phyloP scores from a whole-genome alignment of 1,140 invertebrate genomes.

The Drosophila busckii region DNA sequence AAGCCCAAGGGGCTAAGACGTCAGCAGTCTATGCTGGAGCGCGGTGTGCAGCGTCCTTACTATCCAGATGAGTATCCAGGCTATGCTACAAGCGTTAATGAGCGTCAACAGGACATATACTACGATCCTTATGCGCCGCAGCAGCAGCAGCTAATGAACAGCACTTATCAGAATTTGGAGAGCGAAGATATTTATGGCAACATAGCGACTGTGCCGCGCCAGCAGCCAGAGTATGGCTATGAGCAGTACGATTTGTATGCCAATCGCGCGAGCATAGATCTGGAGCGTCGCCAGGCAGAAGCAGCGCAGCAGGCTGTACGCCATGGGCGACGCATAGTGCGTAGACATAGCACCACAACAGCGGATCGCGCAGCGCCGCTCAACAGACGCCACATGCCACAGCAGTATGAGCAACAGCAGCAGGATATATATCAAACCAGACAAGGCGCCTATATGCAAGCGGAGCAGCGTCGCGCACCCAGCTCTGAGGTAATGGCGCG shows the following conservation, averaged over 20 bases:
- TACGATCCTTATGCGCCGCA: constrained; percentile 47
- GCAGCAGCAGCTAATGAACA: constrained; percentile 67
- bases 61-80: constrained; percentile 75
- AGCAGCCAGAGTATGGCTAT: constrained; percentile 45
- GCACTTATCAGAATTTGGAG: constrained; percentile 76
- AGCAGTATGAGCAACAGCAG: constrained; percentile 20
- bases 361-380: constrained; percentile 47
- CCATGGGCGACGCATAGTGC: constrained; percentile 56
- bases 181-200: constrained; percentile 75
- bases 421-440: constrained; percentile 74
- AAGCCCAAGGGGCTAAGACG: constrained; percentile 64
- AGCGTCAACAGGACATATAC: constrained; percentile 51
- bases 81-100: constrained; percentile 61
- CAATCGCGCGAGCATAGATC: constrained; percentile 76
- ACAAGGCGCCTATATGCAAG: constrained; percentile 69
- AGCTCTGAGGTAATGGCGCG: constrained; percentile 74
- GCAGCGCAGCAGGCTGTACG: constrained; percentile 31
- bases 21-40: constrained; percentile 77
- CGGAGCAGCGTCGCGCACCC: constrained; percentile 69
- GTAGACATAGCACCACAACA: constrained; percentile 76
- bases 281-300: constrained; percentile 69
- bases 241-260: constrained; percentile 77
- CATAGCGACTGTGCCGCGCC: constrained; percentile 52
- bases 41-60: constrained; percentile 63
- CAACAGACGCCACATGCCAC: constrained; percentile 18